Evolutionary conservation across 2,888 invertebrate species (phyloP), one percentile per base, ranked within the genome.

Genomic region (Chirona hameri): DNA sequence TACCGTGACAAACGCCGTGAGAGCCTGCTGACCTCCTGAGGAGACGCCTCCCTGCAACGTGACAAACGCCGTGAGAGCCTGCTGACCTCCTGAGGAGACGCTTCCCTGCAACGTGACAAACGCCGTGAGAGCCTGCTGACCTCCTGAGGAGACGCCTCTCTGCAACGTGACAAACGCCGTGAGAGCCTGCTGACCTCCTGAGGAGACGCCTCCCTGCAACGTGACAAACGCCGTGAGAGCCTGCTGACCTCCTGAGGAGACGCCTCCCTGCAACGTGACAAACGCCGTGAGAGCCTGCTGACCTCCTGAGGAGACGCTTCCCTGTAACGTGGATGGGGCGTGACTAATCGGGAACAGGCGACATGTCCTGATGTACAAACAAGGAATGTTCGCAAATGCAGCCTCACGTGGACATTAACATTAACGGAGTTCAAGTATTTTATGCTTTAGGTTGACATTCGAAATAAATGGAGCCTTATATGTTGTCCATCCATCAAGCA

Each of bases 141-240:
- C 89, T 89, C 85, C 85, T 24, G 83, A 83, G 21, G 84, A 82
- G 52, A 86, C 82, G 12, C 86, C 86, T n/a, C 86, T 86, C 86
- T 86, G 93, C 91, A 0, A 92, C 90, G 93, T 88, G 79, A 93
- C 92, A 87, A 93, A 93, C 0, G 93, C 92, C 0, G 93, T 92
- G 79, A 93, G 88, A 0, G 92, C 92, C 0, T 92, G 90, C 57
- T 91, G 88, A 90, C 0, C 89, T 89, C 85, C 85, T 24, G 83
- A 83, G 21, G 84, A 82, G 52, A 86, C 82, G 12, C 86, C 86
- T n/a, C 86, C 86, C 86, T 86, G 93, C 91, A 0, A 92, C 90
- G 93, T 88, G 79, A 93, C 92, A 87, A 93, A 93, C 0, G 93
- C 92, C 0, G 93, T 92, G 79, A 93, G 88, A 0, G 92, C 92